Evolutionary conservation across 2,113 vertebrate genomes (phyloP), one percentile per base, ranked within the genome.

Genomic region (Zootoca vivipara): DNA sequence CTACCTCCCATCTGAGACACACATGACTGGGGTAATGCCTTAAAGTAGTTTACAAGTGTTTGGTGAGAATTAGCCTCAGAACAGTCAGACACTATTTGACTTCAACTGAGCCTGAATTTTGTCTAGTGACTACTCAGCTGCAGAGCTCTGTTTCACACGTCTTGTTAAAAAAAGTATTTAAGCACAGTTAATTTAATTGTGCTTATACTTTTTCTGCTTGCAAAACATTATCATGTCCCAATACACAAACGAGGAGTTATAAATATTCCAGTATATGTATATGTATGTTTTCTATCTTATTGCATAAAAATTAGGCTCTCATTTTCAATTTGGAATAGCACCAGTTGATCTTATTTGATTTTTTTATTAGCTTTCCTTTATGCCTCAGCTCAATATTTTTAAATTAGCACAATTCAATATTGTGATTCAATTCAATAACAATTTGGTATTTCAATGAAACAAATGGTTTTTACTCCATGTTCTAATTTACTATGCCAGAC

Each of bases 371-470:
- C 20, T 82, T 69, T n/a, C 18, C 72, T 62, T 87, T 77, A 82
- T 86, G 52, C 20, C 89, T 67, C 42, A 78, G 70, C 33, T 86
- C 89, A 86, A 82, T 90, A 82, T 90, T 90, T 69, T 86, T 90
- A 90, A 90, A 90, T 90, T 86, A 90, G 84, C 62, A 78, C 79
- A 86, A 78, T 90, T 86, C 85, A 78, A 89, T 91, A 80, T 38
- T 87, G 33, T 64, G 89, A 83, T 33, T 82, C 12, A 7, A 6
- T 92, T 92, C 69, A 89, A 3, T 64, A 9, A 89, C 42, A 91
- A 91, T 69, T 69, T 16, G 28, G 35, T 46, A 87, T 85, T 28
- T 82, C 38, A 89, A 85, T 89, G 74, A 64, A 42, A 28, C 58
- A 75, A 90, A 77, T 33, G 42, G 20, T 74, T 92, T 93, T 92